Percentiles rank a stretch among this genome's conserved stretches.
phyloP scores from a whole-genome alignment of 2,797 vertebrate species.

The Tympanoctomys barrerae region DNA sequence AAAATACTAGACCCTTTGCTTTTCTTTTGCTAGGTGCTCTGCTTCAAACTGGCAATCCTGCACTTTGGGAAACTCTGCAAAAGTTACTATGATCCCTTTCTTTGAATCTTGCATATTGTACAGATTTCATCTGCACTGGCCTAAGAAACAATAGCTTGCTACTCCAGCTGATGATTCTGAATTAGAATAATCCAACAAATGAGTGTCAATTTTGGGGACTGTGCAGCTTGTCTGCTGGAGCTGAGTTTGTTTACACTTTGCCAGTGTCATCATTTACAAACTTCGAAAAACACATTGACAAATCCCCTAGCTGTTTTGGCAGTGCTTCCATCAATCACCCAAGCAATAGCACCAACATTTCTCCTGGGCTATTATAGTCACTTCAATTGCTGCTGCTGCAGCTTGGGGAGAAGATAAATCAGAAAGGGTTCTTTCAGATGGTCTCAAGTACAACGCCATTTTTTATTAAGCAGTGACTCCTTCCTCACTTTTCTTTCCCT shows the following conservation, averaged over 20 bases:
- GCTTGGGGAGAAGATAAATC: constrained; percentile 85
- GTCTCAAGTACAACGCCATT: constrained; percentile 81
- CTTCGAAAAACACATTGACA: constrained; percentile 85
- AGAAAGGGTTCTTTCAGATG: constrained; percentile 81
- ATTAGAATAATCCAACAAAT: constrained; percentile 76
- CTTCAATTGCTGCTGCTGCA: constrained; percentile 85
- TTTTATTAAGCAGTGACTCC: constrained; percentile 69
- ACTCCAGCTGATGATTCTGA: constrained; percentile 78
- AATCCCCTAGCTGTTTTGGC: constrained; percentile 83
- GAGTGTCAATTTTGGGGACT: constrained; percentile 76
- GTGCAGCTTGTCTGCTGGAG: constrained; percentile 71
- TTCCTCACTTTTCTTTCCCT: constrained; percentile 49
- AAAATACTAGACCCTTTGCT: neutral
- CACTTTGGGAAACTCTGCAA: neutral
- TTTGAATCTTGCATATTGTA: constrained; percentile 42
- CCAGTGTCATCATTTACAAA: constrained; percentile 86
- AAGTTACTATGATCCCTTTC: constrained; percentile 47
- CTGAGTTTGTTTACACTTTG: constrained; percentile 82
- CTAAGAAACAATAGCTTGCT: neutral
- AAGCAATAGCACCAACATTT: constrained; percentile 87
- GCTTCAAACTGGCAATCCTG: neutral
- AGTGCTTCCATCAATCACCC: constrained; percentile 87
- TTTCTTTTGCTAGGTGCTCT: neutral
- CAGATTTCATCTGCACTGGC: neutral
- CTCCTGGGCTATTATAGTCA: constrained; percentile 87